These are phyloP conservation scores for Sialia sialis DNA, from an alignment of 2,113 vertebrate species.

Conservation along the genomic window DNA sequence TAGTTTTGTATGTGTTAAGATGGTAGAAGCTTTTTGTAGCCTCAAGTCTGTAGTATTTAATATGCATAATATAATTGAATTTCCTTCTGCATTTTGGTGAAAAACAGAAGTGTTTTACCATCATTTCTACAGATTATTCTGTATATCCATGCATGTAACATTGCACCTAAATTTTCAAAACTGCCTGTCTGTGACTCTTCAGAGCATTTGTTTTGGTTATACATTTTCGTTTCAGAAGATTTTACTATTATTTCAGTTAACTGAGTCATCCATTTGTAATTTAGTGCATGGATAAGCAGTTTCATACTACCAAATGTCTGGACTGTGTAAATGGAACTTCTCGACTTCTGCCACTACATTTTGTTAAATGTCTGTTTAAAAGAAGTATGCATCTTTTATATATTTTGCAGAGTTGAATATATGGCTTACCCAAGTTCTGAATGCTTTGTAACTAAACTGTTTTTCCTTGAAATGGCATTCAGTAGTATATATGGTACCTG, in stretches of 20 bases:
- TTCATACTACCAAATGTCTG: constrained; percentile 63
- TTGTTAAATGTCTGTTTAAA: constrained; percentile 66
- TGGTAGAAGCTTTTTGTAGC: constrained; percentile 73
- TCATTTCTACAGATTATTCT: constrained; percentile 66
- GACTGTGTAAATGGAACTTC: constrained; percentile 66
- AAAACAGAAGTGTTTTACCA: constrained; percentile 67
- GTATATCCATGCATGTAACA: constrained; percentile 69
- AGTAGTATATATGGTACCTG: constrained; percentile 57
- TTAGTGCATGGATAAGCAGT: constrained; percentile 75
- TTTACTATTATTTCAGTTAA: constrained; percentile 38
- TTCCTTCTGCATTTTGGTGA: constrained; percentile 74
- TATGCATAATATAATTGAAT: constrained; percentile 64
- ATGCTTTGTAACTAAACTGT: constrained; percentile 64
- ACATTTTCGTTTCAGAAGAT: not conserved
- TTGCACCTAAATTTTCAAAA: constrained; percentile 53
- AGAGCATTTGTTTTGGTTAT: constrained; percentile 42
- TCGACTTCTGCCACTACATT: constrained; percentile 49
- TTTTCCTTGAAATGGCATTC: constrained; percentile 59
- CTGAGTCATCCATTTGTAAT: not conserved
- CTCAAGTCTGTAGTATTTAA: constrained; percentile 71
- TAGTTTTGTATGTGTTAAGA: constrained; percentile 70
- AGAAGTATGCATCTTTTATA: constrained; percentile 66
- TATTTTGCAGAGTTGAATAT: constrained; percentile 68
- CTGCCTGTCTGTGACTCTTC: constrained; percentile 51
- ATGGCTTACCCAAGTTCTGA: constrained; percentile 62